Evolutionary conservation across 1,140 invertebrate species (phyloP).

Genomic region (Drosophila pseudoananassae): DNA sequence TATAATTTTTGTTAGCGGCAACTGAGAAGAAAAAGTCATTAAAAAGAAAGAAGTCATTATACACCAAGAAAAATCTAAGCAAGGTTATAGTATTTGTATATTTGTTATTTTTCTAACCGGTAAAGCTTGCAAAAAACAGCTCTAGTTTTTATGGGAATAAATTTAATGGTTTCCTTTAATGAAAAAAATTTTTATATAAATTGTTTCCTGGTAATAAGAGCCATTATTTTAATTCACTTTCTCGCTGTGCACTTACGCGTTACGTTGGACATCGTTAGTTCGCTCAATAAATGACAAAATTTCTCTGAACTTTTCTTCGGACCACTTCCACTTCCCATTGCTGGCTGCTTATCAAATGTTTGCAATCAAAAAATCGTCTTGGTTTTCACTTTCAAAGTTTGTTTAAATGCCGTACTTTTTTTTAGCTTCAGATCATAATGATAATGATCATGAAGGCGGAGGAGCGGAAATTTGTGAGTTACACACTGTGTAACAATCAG

Average conservation of each 20-base stretch:
- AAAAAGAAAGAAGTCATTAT: conserved; percentile 1
- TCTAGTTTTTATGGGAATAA: neutral
- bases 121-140: neutral
- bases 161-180: neutral
- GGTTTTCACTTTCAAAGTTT: conserved; percentile 72
- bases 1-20: neutral
- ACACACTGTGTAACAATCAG: conserved; percentile 56
- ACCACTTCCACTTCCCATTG: conserved; percentile 9
- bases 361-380: conserved; percentile 57
- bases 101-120: too few species aligned
- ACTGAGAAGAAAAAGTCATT: conserved; percentile 20
- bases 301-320: conserved; percentile 25
- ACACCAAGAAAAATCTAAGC: conserved; percentile 1
- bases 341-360: conserved; percentile 59
- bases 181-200: neutral
- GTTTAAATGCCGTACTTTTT: conserved; percentile 8
- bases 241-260: conserved; percentile 26
- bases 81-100: too few species aligned
- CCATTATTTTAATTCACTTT: neutral
- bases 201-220: neutral
- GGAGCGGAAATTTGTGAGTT: conserved; percentile 59
- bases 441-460: conserved; percentile 26
- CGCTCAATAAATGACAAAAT: conserved; percentile 69
- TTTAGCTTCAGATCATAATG: conserved; percentile 13
- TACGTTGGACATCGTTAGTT: conserved; percentile 78